A percentile compares a stretch with the other conserved stretches of the same genome.
Evolutionary conservation across 2,888 invertebrate species (phyloP).

Genomic region (Heteromurus nitidus): DNA sequence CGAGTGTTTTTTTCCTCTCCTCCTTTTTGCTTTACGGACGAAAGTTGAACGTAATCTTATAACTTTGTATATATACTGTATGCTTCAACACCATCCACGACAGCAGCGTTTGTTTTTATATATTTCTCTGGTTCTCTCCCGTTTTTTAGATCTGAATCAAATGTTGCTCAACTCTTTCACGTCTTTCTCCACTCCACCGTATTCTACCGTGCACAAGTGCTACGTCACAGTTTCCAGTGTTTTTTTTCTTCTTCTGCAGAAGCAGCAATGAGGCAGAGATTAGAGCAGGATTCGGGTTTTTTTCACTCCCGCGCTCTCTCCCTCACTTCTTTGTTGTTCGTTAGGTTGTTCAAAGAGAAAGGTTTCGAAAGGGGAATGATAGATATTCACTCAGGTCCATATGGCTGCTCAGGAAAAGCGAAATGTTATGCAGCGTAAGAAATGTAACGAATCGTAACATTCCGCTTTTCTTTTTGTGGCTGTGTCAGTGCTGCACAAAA

Average conservation of each 20-base stretch:
- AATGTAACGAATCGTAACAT: neutral
- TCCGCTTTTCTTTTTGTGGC: neutral
- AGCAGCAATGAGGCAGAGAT: slow-evolving; percentile 20
- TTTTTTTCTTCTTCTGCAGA: slow-evolving; percentile 11
- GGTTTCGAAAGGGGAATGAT: slow-evolving; percentile 25
- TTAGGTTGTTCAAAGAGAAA: slow-evolving; percentile 17
- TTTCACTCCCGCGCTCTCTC: neutral
- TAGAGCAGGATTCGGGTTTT: slow-evolving; percentile 23
- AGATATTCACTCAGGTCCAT: slow-evolving; percentile 36
- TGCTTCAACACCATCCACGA: slow-evolving; percentile 20
- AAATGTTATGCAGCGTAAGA: slow-evolving; percentile 4
- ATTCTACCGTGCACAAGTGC: too few species aligned
- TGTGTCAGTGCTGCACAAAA: neutral
- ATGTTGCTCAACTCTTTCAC: slow-evolving; percentile 45
- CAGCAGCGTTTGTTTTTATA: neutral
- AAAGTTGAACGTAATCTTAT: too few species aligned
- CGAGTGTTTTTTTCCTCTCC: slow-evolving; percentile 24
- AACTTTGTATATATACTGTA: slow-evolving; percentile 3
- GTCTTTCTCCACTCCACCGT: slow-evolving; percentile 44
- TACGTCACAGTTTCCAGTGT: too few species aligned
- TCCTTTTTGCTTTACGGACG: neutral
- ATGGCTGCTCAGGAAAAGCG: neutral
- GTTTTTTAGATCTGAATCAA: slow-evolving; percentile 42
- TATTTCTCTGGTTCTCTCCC: slow-evolving; percentile 10
- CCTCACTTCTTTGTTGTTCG: slow-evolving; percentile 35